A percentile compares a stretch with the other conserved stretches of the same genome.
These are phyloP conservation scores for Acropternis orthonyx DNA, from an alignment of 2,797 vertebrate species.

Conservation along the genomic window DNA sequence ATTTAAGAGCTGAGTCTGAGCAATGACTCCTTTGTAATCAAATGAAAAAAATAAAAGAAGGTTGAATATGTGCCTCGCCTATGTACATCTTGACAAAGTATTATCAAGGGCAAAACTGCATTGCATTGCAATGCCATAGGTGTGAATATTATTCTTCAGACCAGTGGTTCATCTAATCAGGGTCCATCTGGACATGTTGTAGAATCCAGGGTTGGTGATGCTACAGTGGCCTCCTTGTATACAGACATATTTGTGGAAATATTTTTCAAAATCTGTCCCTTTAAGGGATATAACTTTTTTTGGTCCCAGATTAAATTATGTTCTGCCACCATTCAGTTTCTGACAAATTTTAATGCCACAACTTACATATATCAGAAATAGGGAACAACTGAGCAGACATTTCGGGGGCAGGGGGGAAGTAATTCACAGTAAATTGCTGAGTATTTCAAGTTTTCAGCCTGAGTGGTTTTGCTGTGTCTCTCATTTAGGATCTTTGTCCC, in stretches of 20 bases:
- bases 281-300: neutral
- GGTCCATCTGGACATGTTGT: neutral
- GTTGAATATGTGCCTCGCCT: neutral
- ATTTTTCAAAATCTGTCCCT: neutral
- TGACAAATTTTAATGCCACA: neutral
- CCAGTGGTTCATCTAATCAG: neutral
- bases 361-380: neutral
- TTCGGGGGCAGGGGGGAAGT: neutral
- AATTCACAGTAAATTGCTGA: neutral
- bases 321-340: neutral
- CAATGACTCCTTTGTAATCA: neutral
- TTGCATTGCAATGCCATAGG: neutral
- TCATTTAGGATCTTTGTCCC: constrained; percentile 13
- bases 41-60: neutral
- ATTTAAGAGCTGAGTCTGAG: neutral
- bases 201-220: neutral
- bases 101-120: neutral
- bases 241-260: neutral
- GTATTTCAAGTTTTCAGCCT: neutral
- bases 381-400: neutral
- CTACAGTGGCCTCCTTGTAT: neutral
- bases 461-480: neutral
- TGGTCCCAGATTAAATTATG: neutral
- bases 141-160: neutral
- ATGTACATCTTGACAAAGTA: neutral